Evolutionary conservation across 64 coral and sea anemone genomes (phyloP), one percentile per base, ranked within the genome.

Genomic region (Acropora yongei): DNA sequence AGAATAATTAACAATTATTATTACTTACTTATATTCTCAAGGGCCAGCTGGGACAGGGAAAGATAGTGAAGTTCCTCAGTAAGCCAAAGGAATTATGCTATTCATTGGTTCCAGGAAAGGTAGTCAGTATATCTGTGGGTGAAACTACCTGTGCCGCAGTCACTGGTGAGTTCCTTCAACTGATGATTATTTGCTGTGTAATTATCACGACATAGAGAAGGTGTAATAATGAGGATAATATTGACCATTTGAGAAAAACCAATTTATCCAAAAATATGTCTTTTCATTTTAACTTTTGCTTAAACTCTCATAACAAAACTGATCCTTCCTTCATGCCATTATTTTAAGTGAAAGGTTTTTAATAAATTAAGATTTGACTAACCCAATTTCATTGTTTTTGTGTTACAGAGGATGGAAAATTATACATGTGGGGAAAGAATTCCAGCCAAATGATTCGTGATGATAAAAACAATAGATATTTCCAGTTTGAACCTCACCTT

Each of bases 401-500:
- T 30, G 76, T 88, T 45, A 81, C 74, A 98, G 97, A 91, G 18
- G 82, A 88, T 66, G 97, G 97, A 2, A 69, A 91, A 47, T 75
- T 98, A 9, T 96, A 89, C 78, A 91, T 98, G 94, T 98, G 97
- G 97, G 97, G 97, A 11, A 91, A 96, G 78, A 98, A 98, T 66
- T 80, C 91, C 2, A 95, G 94, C 44, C 82, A 90, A 30, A 44
- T 98, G 5, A 96, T 98, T 81, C 88, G 91, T 85, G 44, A 78
- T 66, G 91, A 98, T 71, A 83, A 96, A 91, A 86, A 88, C 14
- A 47, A 61, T 42, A 93, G 94, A 46, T 94, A 88, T 96, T 96
- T 93, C 63, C 97, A 98, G 69, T 96, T 87, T 88, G 61, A 93
- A 3, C 96, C 96, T 5, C 81, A 87, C 41, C 84, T 78, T 79